Evolutionary conservation across 2,888 invertebrate species (phyloP).

Genomic region (Campopleginae sp.): DNA sequence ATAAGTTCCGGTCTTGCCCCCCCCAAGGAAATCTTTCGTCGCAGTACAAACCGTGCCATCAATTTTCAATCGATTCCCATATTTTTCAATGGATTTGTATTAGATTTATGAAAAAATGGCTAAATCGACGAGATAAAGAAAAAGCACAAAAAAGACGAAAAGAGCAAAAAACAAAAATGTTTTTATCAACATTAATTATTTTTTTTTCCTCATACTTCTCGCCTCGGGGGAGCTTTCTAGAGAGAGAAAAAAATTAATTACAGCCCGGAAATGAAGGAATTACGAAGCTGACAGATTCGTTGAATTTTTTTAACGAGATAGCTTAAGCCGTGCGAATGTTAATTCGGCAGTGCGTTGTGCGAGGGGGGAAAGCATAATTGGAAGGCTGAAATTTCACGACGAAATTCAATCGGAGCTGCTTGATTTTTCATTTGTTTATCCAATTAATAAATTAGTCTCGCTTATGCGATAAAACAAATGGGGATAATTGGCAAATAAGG

Average conservation of each 20-base stretch:
- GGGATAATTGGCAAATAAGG: constrained; percentile 51
- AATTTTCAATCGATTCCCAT: background rate
- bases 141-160: background rate
- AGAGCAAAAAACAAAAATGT: background rate
- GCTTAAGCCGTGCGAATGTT: background rate
- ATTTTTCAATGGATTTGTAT: background rate
- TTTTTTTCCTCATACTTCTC: background rate
- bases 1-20: constrained; percentile 72
- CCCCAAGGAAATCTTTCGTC: constrained; percentile 76
- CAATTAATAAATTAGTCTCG: constrained; percentile 16
- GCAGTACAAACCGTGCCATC: constrained; percentile 31
- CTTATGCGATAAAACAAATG: background rate
- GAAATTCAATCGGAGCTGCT: background rate
- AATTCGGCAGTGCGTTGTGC: background rate
- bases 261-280: background rate
- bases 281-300: constrained; percentile 18
- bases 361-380: background rate
- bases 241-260: constrained; percentile 19
- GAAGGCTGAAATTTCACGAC: background rate
- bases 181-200: background rate
- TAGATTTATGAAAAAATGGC: background rate
- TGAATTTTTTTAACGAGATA: constrained; percentile 46
- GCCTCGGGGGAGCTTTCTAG: background rate
- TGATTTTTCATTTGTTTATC: background rate
- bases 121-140: background rate